phyloP scores from a whole-genome alignment of 2,888 invertebrate genomes.

The Laothoe populi region DNA sequence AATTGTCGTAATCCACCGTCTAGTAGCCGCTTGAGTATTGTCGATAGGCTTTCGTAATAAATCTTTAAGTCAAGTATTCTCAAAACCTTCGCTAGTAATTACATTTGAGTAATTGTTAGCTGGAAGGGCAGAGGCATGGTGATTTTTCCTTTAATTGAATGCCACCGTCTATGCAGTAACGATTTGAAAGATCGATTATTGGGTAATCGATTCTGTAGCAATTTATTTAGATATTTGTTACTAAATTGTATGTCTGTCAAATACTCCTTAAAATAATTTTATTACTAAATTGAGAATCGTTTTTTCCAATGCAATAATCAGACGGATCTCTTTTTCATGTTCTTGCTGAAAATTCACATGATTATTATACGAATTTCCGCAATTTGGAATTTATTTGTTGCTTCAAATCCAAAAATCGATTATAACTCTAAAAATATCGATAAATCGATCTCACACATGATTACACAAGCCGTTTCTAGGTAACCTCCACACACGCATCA shows the following conservation, averaged over 20 bases:
- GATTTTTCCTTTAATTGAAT: neutral
- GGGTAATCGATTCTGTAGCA: neutral
- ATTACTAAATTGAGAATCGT: neutral
- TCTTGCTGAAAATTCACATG: neutral
- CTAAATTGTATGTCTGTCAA: no score
- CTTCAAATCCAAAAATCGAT: neutral
- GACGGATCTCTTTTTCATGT: neutral
- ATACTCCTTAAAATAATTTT: neutral
- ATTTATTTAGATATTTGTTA: no score
- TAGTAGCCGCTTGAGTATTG: neutral
- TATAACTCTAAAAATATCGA: constrained; percentile 5
- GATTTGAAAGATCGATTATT: neutral
- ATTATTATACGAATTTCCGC: neutral
- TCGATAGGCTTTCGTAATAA: constrained; percentile 6
- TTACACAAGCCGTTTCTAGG: neutral
- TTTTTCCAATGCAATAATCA: no score
- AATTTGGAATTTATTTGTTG: neutral
- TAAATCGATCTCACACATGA: constrained; percentile 3
- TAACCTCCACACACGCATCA: constrained; percentile 10
- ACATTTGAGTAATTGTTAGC: constrained; percentile 9
- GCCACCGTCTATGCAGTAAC: neutral
- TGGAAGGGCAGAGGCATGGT: neutral
- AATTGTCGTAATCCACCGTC: neutral
- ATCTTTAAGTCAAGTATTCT: constrained; percentile 14
- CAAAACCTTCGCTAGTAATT: neutral